Percentiles rank a stretch among this genome's conserved stretches.
These are phyloP conservation scores for Hylyphantes graminicola DNA, from an alignment of 1,140 invertebrate species.

Conservation along the genomic window DNA sequence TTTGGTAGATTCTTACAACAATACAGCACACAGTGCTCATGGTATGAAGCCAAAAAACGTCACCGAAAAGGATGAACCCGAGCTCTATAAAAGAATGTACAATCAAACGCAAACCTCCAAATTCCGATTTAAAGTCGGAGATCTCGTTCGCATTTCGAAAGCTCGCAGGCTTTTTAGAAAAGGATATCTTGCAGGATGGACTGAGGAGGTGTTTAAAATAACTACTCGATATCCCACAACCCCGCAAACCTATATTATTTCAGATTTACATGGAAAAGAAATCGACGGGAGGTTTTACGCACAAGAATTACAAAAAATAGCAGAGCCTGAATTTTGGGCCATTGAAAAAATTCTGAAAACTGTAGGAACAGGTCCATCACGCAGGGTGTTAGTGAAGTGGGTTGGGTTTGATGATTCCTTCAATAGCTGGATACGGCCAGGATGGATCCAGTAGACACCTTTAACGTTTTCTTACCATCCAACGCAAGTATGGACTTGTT, in stretches of 20 bases:
- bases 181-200: constrained; percentile 5
- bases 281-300: not conserved
- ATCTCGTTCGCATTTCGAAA: constrained; percentile 3
- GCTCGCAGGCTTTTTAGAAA: not conserved
- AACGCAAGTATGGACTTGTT: constrained; percentile 14
- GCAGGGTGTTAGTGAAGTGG: constrained; percentile 16
- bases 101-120: not conserved
- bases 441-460: constrained; percentile 18
- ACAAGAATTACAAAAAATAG: constrained; percentile 3
- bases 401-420: constrained; percentile 1
- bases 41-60: not conserved
- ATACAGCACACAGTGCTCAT: not conserved
- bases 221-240: not conserved
- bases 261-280: not conserved
- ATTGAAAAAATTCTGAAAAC: constrained; percentile 2
- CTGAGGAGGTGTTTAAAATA: constrained; percentile 11
- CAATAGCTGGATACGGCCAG: constrained; percentile 14
- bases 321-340: not conserved
- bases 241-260: not conserved
- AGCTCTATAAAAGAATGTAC: not conserved
- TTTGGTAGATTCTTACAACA: not conserved
- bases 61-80: not conserved
- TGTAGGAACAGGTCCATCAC: not conserved
- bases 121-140: not conserved
- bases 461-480: constrained; percentile 3